Evolutionary conservation across 1,140 invertebrate genomes (phyloP), one percentile per base, ranked within the genome.

Genomic region (Drosophila albomicans): DNA sequence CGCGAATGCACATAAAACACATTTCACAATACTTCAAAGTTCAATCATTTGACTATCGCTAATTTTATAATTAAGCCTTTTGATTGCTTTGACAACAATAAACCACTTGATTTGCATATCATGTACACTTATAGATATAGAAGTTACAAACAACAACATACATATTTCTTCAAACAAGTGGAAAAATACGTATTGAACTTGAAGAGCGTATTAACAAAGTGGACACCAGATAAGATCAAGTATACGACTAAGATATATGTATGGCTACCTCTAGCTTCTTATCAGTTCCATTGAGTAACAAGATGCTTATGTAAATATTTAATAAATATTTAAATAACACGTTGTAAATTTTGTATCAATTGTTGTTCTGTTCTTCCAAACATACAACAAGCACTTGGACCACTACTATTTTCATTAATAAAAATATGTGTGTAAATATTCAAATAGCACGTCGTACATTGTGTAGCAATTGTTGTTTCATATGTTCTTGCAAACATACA

Each of bases 71-170:
- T 38, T 75, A 43, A 75, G 65, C 20, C 59, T 71, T 66, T 67
- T 86, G 70, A 86, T 73, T 73, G 49, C 62, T 43, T 78, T 16
- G 43, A 11, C 51, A 43, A 52, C 28, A 46, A 78, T 86, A 71
- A 84, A 71, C 20, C 46, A 86, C 61, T 88, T 82, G 65, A 88
- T 87, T 80, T 75, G 71, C 62, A 78, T 77, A 78, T 82, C 77
- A 71, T 35, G 49, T 54, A 16, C 45, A 68, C 65, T 72, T 67
- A 73, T 25, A 25, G 20, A 25, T 25, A 25, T 54, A 68, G 59
- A 43, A 43, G 11, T 5, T 13, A 13, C 11, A 32, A n/a, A 25
- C 32, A 20, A 48, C 41, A 25, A 25, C 20, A 25, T 41, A 25
- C 20, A 25, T 41, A 30, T 20, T 57, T 35, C n/a, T 4, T 11